These are phyloP conservation scores for Fregetta grallaria DNA, from an alignment of 2,113 vertebrate genomes.

Conservation along the genomic window DNA sequence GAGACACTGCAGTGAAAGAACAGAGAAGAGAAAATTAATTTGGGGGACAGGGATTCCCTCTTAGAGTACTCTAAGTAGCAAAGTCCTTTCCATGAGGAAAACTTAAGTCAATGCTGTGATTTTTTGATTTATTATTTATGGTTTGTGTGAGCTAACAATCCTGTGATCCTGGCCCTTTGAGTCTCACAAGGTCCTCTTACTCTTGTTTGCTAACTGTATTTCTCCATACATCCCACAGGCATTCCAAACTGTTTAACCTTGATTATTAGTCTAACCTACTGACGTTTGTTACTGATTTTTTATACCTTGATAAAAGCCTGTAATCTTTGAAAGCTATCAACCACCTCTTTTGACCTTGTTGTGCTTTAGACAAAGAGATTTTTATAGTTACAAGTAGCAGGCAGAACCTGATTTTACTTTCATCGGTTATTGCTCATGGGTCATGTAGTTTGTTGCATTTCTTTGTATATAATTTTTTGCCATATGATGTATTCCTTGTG, in stretches of 20 bases:
- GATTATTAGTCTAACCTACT: background rate
- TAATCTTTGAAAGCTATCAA: background rate
- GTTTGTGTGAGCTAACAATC: slow-evolving; percentile 11
- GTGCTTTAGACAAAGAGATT: background rate
- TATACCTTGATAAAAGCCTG: background rate
- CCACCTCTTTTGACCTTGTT: background rate
- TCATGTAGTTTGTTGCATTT: background rate
- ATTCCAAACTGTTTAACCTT: slow-evolving; percentile 26
- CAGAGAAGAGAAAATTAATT: background rate
- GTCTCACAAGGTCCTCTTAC: slow-evolving; percentile 1
- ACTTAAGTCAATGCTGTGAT: background rate
- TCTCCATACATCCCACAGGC: slow-evolving; percentile 7
- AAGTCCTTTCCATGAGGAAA: background rate
- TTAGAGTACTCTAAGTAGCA: background rate
- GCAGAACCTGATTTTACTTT: background rate
- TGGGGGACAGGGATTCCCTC: background rate
- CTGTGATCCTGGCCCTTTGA: background rate
- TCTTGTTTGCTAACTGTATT: background rate
- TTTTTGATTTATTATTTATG: slow-evolving; percentile 41
- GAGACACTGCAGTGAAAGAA: background rate
- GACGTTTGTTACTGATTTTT: background rate
- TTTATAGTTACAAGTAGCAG: background rate
- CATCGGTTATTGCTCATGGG: background rate
- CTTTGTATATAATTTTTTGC: background rate
- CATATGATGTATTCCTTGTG: background rate